Base-by-base conservation (phyloP, 2,113 vertebrate genomes). In the Pelvicachromis taeniatus region DNA sequence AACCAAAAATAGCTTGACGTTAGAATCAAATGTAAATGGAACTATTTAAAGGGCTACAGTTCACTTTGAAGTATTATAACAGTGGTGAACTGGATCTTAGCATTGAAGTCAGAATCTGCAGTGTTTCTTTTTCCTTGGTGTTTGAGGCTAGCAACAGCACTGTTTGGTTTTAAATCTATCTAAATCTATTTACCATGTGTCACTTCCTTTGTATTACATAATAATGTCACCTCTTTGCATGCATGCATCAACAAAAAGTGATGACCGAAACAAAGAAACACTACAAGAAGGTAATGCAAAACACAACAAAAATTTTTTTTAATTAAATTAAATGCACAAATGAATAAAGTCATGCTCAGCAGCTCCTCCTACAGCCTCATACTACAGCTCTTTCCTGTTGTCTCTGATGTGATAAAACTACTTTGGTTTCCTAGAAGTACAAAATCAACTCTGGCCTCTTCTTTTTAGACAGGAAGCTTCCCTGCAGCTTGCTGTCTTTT, bases 371-470 rank as follows among this genome's bases (percentile, higher is more conserved):
- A 40, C 12, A 38, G 8, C 50, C 53, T 75, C 42, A 29, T n/a
- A 7, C 50, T 75, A 26, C 6, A 26, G 31, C 56, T 40, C 17
- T 29, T 80, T 85, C 13, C 40, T 79, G 78, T n/a, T 2, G 38
- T 26, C 9, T 59, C 13, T 82, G 48, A 53, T n/a, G 23, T 31
- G 68, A 73, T 5, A 3, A 52, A 12, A 9, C 54, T 52, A 33
- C 1, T 3, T 35, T 16, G 6, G 38, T 87, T 91, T 90, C 88
- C 81, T 91, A 78, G 89, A 91, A 90, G 54, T 12, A 53, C 16
- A 0, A 9, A n/a, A 38, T 78, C 35, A 17, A 1, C 29, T 52
- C 42, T 50, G 33, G 40, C n/a, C 31, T 78, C 75, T 85, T 75
- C 78, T 82, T 83, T 13, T 70, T 5, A 65, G 61, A 80, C 83